Evolutionary conservation across 2,888 invertebrate genomes (phyloP).

Genomic region (Caenorhabditis drosophilae): DNA sequence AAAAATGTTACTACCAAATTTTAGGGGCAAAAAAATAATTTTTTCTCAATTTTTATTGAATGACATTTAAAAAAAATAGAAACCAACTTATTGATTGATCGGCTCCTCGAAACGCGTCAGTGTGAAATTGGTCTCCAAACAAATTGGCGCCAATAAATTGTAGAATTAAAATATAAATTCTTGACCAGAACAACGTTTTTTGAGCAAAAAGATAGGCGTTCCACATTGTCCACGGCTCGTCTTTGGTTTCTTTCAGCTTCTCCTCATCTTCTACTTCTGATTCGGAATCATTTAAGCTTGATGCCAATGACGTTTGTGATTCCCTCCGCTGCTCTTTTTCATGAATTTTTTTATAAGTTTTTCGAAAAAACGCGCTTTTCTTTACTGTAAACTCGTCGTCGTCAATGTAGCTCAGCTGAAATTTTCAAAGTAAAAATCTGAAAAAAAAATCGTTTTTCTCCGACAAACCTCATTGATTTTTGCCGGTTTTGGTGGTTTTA

Average conservation of each 20-base stretch:
- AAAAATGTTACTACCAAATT: too few relatives aligned
- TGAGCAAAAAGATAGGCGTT: conserved; percentile 10
- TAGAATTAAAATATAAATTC: conserved; percentile 17
- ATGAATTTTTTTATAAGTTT: not conserved
- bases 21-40: not conserved
- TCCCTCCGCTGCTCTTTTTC: not conserved
- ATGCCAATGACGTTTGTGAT: not conserved
- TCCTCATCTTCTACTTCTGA: not conserved
- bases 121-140: conserved; percentile 13
- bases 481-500: conserved; percentile 12
- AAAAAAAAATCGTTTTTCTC: too few relatives aligned
- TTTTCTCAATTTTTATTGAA: conserved; percentile 5
- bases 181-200: conserved; percentile 11
- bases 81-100: conserved; percentile 13
- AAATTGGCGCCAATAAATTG: conserved; percentile 19
- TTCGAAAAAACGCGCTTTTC: not conserved
- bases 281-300: not conserved
- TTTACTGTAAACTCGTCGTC: not conserved
- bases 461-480: conserved; percentile 14
- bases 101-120: conserved; percentile 18
- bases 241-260: not conserved
- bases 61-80: conserved; percentile 2
- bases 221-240: conserved; percentile 9
- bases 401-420: conserved; percentile 9
- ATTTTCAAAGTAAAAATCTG: conserved; percentile 7